Conservation (phyloP, 2,797 vertebrate genomes). For the Crenuchus spilurus region DNA sequence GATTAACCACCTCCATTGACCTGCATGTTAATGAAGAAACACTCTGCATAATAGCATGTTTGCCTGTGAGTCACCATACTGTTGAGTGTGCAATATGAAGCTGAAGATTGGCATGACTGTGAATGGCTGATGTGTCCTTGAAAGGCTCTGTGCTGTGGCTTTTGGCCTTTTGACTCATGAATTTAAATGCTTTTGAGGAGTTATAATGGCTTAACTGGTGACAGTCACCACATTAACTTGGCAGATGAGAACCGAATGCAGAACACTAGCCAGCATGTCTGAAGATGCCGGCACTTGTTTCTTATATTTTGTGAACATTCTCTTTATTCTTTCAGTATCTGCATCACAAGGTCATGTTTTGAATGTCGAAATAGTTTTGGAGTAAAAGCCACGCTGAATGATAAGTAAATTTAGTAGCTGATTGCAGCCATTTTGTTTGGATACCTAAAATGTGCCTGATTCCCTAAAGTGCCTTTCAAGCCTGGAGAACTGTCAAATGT, state of each 20-base stretch:
- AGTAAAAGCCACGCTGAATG: not conserved
- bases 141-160: not conserved
- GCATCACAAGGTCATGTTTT: not conserved
- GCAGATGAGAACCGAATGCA: not conserved
- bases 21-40: not conserved
- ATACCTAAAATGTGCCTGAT: conserved; percentile 1
- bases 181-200: not conserved
- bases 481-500: not conserved
- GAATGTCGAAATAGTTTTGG: not conserved
- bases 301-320: not conserved
- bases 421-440: conserved; percentile 10
- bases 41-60: not conserved
- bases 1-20: not conserved
- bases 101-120: not conserved
- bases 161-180: not conserved
- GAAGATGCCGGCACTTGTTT: not conserved
- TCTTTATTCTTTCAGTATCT: not conserved
- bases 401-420: not conserved
- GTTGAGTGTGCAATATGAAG: not conserved
- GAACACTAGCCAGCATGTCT: not conserved
- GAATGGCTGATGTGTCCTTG: not conserved
- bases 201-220: too few relatives aligned
- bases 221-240: not conserved
- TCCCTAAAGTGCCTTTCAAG: conserved; percentile 14
- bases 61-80: not conserved